phyloP scores from a whole-genome alignment of 2,888 invertebrate genomes.

The Spatulosminthurus flaviceps region DNA sequence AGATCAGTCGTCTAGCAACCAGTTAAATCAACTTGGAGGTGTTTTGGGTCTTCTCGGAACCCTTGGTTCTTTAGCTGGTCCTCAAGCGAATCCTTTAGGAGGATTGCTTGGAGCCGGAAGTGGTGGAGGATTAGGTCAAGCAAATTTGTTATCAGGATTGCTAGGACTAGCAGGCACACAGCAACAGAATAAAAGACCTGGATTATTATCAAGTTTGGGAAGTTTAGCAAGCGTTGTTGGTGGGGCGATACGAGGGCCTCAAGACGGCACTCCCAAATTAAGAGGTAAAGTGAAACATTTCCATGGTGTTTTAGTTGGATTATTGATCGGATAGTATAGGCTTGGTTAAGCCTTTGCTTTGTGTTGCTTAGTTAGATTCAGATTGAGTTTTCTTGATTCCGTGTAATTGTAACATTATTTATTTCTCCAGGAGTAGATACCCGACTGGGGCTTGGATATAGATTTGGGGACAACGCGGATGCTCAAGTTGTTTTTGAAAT shows the following conservation, averaged over 20 bases:
- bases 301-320: no score
- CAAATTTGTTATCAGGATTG: conserved; percentile 51
- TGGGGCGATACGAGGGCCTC: conserved; percentile 47
- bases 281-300: conserved; percentile 59
- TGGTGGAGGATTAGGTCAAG: conserved; percentile 37
- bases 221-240: conserved; percentile 57
- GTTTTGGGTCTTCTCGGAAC: conserved; percentile 58
- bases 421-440: conserved; percentile 60
- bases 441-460: conserved; percentile 62
- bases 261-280: conserved; percentile 60
- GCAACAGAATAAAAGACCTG: conserved; percentile 44
- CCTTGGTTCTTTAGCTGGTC: conserved; percentile 46
- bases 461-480: conserved; percentile 62
- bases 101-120: conserved; percentile 10
- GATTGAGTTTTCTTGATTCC: no score
- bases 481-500: conserved; percentile 63
- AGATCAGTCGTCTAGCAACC: conserved; percentile 55
- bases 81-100: conserved; percentile 18
- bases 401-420: not conserved
- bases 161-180: conserved; percentile 42
- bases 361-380: no score
- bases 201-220: conserved; percentile 57
- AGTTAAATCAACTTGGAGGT: conserved; percentile 44
- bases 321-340: no score
- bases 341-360: not conserved